Evolutionary conservation across 1,140 invertebrate species (phyloP), one percentile per base, ranked within the genome.

Genomic region (Lasioglossum albipes): DNA sequence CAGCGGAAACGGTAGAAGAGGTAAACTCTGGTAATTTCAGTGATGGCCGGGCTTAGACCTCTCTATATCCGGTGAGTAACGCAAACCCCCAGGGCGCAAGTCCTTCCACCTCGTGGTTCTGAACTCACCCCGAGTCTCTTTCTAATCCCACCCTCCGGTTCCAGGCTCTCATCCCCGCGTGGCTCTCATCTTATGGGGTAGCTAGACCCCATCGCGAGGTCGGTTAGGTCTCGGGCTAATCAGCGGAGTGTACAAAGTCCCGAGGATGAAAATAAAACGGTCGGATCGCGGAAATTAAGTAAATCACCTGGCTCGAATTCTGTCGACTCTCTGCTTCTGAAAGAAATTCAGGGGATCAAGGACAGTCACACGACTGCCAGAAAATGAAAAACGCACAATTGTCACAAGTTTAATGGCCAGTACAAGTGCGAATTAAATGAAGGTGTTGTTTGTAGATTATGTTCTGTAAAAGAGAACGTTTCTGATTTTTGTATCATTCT

Each of bases 11-110:
- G 69, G 85, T 54, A 52, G 85, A 83, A 83, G 87, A 82, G 89
- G 90, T 92, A 91, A 92, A 89, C 88, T 90, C 88, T 86, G 88
- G 90, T 90, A 92, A 93, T 93, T 93, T 91, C 88, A 88, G 91
- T 92, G 91, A 93, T 93, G 90, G 91, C 89, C 90, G 85, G 82
- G 87, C 90, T 92, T 90, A 91, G 89, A 91, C 84, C 89, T 90
- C 87, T 91, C 90, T 91, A 91, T 92, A 90, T 89, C 86, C 86
- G 84, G 89, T 90, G 87, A 87, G 88, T 87, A 91, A 90, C 87
- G 88, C 81, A 88, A 91, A 87, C 84, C 86, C 70, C 76, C 79
- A 74, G 83, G 81, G 81, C 84, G 86, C 85, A 84, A 86, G 86
- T 87, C 88, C 75, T 90, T 89, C 84, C 83, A 80, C 67, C 64